Base-by-base conservation (phyloP, 2,797 vertebrate genomes). In the Microcaecilia unicolor region DNA sequence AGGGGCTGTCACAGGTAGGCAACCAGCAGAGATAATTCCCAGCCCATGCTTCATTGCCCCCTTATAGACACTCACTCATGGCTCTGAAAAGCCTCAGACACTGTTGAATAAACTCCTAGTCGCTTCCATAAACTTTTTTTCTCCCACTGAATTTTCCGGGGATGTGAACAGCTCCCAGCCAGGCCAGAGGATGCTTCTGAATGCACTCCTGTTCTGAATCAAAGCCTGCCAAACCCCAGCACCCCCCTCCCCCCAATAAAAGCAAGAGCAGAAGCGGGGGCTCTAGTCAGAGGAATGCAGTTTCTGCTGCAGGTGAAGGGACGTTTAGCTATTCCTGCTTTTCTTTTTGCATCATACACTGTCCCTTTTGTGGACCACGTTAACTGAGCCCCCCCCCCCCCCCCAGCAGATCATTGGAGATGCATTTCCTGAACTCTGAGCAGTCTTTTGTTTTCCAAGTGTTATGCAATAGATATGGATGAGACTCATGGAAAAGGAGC, bases 81-180 rank as follows among this genome's bases (percentile, higher is more conserved):
- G 77, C 65, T 84, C 83, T 93, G 90, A 94, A 93, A 89, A 83
- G 90, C 83, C 84, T 90, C 85, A 90, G 88, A 92, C 86, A 70
- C 83, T 81, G 84, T 80, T 93, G 89, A 93, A 94, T 92, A 91
- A 91, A 92, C 85, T 90, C 83, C 88, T 84, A 88, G 90, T 88
- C 85, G 84, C 86, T 88, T 90, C 89, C 89, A 92, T 91, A 91
- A 88, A 88, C 89, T 88, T 88, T 88, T 88, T 88, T 84, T 86
- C 85, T 86, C 80, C 81, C 80, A 83, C 78, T 85, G 87, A 90
- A 91, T 89, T 89, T 90, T 91, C 84, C 78, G 78, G 83, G 76
- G 88, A 90, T 89, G 85, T 92, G 85, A 90, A 71, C 88, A 88
- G 84, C 78, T 84, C 76, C 75, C 76, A 78, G 73, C 68, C 63